Base-by-base conservation (phyloP, 2,888 invertebrate genomes). In the Pammene fasciana region DNA sequence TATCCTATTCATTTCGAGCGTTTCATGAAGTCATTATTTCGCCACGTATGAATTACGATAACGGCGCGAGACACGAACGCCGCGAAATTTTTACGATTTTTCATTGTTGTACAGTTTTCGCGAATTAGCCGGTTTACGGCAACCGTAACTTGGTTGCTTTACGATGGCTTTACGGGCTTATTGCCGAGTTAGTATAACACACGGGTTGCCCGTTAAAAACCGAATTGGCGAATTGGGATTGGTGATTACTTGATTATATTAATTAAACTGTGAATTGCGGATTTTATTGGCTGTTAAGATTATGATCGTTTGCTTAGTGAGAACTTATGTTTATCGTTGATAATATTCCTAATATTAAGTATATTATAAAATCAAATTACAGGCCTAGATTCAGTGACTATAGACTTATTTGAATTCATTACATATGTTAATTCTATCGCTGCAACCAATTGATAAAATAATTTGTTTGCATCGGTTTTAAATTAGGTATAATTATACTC, bases 81-180 rank as follows among this genome's bases (percentile, higher is more conserved):
- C 38, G 36, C 84, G 86, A 87, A 80, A 76, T 75, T 78, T 86
- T 87, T 85, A 86, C 81, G 79, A 79, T 83, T 83, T 82, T 82
- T 80, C 81, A 80, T 82, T 81, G 60, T 78, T 81, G 75, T 75
- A 72, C 74, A 75, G 77, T 81, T 82, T 81, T 76, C 76, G 74
- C 71, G 75, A 77, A 81, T 84, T 80, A 82, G 75, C 75, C 73
- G 56, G 74, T 81, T 80, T 79, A 79, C 72, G 76, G 71, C 68
- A 65, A 73, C 76, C 75, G 65, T 75, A 73, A 48, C 68, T 65
- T 54, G 55, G 75, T 79, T 75, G 76, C 46, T 64, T 62, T 68
- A 59, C 50, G 52, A 43, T 10, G 26, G 34, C 41, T 62, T 65
- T 65, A 70, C 34, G 36, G 13, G 60, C 45, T 46, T 55, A 67